These are phyloP conservation scores for Dicyrtomina minuta DNA, from an alignment of 2,888 invertebrate species.

Conservation along the genomic window DNA sequence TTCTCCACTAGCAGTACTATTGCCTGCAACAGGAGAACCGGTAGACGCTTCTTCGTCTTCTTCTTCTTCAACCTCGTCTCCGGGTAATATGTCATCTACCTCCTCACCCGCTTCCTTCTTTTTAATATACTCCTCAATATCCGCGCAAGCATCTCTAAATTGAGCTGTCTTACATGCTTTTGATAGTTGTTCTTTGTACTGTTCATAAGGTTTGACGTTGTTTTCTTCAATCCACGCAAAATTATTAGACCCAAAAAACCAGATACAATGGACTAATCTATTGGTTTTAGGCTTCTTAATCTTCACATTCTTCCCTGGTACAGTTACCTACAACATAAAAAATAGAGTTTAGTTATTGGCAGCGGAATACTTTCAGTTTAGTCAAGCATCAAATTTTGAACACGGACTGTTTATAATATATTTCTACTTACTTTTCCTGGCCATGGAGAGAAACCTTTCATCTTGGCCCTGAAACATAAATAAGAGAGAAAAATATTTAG, in stretches of 20 bases:
- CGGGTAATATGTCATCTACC: constrained; percentile 31
- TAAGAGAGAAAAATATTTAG: constrained; percentile 36
- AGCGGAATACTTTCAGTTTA: too few species aligned
- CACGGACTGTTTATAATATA: too few species aligned
- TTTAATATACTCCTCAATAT: constrained; percentile 74
- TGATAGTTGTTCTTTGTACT: constrained; percentile 74
- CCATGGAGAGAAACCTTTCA: constrained; percentile 97
- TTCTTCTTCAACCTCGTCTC: constrained; percentile 17
- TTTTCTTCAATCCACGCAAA: constrained; percentile 86
- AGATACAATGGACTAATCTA: constrained; percentile 79
- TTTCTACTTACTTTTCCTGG: constrained; percentile 80
- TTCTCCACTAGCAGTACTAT: constrained; percentile 15
- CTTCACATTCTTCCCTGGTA: constrained; percentile 68
- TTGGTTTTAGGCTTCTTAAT: constrained; percentile 74
- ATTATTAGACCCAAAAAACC: constrained; percentile 92
- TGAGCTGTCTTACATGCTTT: constrained; percentile 72
- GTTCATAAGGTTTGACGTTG: constrained; percentile 78
- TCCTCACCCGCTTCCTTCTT: constrained; percentile 43
- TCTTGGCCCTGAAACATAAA: constrained; percentile 83
- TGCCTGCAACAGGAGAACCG: constrained; percentile 9
- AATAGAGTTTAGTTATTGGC: too few species aligned
- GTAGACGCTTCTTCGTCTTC: constrained; percentile 15
- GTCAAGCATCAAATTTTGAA: too few species aligned
- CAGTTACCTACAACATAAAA: constrained; percentile 70
- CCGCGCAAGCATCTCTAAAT: constrained; percentile 76